Conservation (phyloP, 1,140 invertebrate species). For the Tribolium castaneum region DNA sequence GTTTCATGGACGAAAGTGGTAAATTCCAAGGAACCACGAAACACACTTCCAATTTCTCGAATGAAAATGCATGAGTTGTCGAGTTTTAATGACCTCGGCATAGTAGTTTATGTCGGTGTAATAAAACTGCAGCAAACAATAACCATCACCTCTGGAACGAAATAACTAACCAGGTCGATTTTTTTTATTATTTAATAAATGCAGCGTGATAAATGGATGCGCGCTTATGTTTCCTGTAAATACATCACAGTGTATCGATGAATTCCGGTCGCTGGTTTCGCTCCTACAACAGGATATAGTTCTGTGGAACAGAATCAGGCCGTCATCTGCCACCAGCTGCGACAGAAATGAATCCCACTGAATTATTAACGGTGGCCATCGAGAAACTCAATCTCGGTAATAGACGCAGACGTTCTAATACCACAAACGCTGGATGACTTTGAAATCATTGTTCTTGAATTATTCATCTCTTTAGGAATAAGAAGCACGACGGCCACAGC, state of each 20-base stretch:
- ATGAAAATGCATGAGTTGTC: background rate
- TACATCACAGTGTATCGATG: conserved; percentile 55
- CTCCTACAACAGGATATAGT: conserved; percentile 37
- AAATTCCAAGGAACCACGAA: background rate
- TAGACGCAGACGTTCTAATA: conserved; percentile 16
- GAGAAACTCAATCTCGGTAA: conserved; percentile 36
- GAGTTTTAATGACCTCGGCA: background rate
- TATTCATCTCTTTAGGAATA: conserved; percentile 29
- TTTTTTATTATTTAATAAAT: background rate
- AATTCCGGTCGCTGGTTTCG: conserved; percentile 51
- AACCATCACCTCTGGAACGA: background rate
- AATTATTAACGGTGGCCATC: conserved; percentile 36
- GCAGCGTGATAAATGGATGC: conserved; percentile 1
- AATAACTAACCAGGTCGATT: background rate
- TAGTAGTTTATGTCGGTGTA: background rate
- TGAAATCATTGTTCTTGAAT: conserved; percentile 30
- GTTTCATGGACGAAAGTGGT: background rate
- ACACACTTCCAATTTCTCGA: background rate
- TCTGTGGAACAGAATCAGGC: conserved; percentile 6
- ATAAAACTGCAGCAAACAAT: background rate
- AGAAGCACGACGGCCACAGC: background rate
- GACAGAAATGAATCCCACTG: background rate
- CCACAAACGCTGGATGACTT: background rate
- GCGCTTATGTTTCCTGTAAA: conserved; percentile 45
- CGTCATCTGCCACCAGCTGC: conserved; percentile 23